Evolutionary conservation across 2,797 vertebrate genomes (phyloP).

Genomic region (Myoxocephalus aenaeus): DNA sequence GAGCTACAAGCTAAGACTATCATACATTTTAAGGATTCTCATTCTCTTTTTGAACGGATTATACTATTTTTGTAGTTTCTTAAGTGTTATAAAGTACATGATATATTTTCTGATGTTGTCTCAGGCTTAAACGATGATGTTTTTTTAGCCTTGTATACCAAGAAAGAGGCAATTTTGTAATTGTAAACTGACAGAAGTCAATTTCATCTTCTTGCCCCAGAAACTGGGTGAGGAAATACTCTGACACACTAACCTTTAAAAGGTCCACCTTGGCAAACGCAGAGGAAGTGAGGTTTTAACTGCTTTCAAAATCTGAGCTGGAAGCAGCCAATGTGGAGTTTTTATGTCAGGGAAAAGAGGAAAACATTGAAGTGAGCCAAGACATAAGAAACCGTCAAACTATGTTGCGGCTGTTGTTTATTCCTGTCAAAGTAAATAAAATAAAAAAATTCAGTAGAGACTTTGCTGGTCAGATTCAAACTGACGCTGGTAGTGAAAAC

Average conservation of each 20-base stretch:
- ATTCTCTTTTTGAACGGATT: conserved; percentile 71
- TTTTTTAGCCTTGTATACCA: conserved; percentile 63
- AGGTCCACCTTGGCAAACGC: conserved; percentile 65
- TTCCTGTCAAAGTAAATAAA: conserved; percentile 83
- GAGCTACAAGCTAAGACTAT: conserved; percentile 58
- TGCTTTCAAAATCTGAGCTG: conserved; percentile 63
- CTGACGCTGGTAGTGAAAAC: conserved; percentile 73
- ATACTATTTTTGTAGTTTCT: conserved; percentile 72
- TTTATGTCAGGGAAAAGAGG: conserved; percentile 72
- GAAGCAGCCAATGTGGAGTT: conserved; percentile 68
- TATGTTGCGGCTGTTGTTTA: conserved; percentile 80
- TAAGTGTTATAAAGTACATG: conserved; percentile 72
- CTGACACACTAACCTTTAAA: conserved; percentile 75
- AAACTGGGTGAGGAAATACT: conserved; percentile 67
- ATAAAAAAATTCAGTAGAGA: conserved; percentile 73
- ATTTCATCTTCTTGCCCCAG: conserved; percentile 53
- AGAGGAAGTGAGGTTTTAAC: conserved; percentile 68
- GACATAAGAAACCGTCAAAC: conserved; percentile 73
- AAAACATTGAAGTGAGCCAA: conserved; percentile 76
- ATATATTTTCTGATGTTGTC: conserved; percentile 70
- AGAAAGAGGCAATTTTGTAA: conserved; percentile 57
- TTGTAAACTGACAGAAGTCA: conserved; percentile 53
- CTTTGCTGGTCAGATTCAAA: conserved; percentile 72
- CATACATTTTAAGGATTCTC: conserved; percentile 63
- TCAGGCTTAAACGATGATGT: conserved; percentile 75